phyloP scores from a whole-genome alignment of 2,888 invertebrate genomes.

The Acrobasis consociella region DNA sequence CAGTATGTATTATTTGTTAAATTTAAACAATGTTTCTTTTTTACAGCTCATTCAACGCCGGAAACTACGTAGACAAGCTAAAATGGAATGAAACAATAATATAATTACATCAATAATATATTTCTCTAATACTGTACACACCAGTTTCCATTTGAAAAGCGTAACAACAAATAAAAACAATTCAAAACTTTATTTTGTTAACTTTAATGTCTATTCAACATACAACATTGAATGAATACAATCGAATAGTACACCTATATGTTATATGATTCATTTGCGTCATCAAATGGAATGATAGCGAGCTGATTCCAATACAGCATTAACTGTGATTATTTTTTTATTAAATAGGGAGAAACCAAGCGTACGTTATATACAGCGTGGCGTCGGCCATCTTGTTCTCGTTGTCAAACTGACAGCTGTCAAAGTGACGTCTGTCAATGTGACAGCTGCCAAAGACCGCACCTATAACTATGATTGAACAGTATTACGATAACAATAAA shows the following conservation, averaged over 20 bases:
- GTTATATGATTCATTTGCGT: constrained; percentile 50
- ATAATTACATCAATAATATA: constrained; percentile 65
- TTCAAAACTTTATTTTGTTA: constrained; percentile 55
- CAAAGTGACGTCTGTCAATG: constrained; percentile 33
- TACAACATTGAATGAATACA: constrained; percentile 73
- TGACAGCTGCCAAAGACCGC: constrained; percentile 34
- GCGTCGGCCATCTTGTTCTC: constrained; percentile 41
- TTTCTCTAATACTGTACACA: constrained; percentile 77
- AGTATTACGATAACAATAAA: constrained; percentile 54
- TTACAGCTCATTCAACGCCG: constrained; percentile 42
- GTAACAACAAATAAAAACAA: constrained; percentile 57
- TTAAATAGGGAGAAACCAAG: constrained; percentile 45
- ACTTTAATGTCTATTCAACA: constrained; percentile 76
- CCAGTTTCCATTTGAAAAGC: constrained; percentile 55
- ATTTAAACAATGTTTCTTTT: constrained; percentile 23
- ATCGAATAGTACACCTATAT: constrained; percentile 51
- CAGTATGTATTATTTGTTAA: too few species aligned
- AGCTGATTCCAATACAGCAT: constrained; percentile 60
- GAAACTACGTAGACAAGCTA: constrained; percentile 39
- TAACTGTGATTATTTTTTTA: constrained; percentile 36
- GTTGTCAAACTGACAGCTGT: constrained; percentile 36
- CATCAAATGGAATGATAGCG: constrained; percentile 74
- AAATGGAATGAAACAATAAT: constrained; percentile 55
- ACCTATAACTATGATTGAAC: constrained; percentile 48
- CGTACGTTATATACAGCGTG: constrained; percentile 56